Evolutionary conservation across 2,113 vertebrate species (phyloP), one percentile per base, ranked within the genome.

Genomic region (Pangasianodon hypophthalmus): DNA sequence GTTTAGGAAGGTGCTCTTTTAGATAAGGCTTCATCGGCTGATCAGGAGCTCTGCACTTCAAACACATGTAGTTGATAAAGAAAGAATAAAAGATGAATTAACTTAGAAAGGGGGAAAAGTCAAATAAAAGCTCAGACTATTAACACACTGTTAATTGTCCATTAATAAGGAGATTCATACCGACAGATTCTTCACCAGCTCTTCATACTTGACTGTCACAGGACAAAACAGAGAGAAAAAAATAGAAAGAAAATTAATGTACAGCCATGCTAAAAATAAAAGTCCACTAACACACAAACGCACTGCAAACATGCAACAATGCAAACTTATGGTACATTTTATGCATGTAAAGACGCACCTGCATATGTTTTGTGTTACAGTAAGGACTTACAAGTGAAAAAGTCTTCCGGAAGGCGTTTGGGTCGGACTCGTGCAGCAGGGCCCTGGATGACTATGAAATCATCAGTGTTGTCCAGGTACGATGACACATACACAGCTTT

Each of bases 11-110:
- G 91, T 99, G 91, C 73, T 96, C 96, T 26, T 96, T 97, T 92
- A 99, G 94, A 92, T 98, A 99, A 0, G 98, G 97, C 92, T 94
- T 98, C 95, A 99, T 98, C 77, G 96, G 96, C 94, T 98, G 98
- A 85, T 96, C 93, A 0, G 91, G 50, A 58, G 92, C 96, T 93
- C 83, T 96, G 94, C 98, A 99, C 98, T 99, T 95, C 90, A 95
- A 92, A 93, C 29, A 87, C 16, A 84, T 44, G 73, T 32, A 73
- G 41, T 6, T 64, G 19, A 48, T 6, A 50, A 83, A 16, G 11
- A 90, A 29, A 75, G 11, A 75, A 75, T 80, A 75, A 56, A 75
- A 50, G 79, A 21, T 83, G 18, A 32, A 79, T 58, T 44, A 60
- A 60, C 52, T 54, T 50, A 16, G 1, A 64, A 69, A 85, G 67